These are phyloP conservation scores for Taxidea taxus DNA, from an alignment of 2,113 vertebrate species.

Conservation along the genomic window DNA sequence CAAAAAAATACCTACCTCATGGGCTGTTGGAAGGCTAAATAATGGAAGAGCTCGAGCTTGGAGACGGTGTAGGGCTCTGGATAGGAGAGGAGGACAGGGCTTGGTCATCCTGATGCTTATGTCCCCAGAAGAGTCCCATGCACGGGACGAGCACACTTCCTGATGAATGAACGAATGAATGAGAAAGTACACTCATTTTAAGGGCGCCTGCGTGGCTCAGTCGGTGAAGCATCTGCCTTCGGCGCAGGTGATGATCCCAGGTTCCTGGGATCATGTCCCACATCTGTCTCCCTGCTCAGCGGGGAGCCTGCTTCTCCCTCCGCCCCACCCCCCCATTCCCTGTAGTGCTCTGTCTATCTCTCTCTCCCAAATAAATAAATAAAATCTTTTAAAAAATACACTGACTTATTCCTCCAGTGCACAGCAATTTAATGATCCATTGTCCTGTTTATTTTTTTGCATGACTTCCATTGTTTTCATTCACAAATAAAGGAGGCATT, in stretches of 20 bases:
- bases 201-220: accelerated
- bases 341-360: too few relatives aligned
- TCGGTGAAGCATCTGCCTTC: too few relatives aligned
- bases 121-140: accelerated
- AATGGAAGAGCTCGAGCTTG: accelerated
- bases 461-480: background rate
- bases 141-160: accelerated
- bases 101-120: background rate
- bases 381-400: too few relatives aligned
- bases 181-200: background rate
- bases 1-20: accelerated
- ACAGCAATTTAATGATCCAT: background rate
- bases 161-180: background rate
- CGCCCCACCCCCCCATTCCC: too few relatives aligned
- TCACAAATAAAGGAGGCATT: background rate
- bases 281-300: too few relatives aligned
- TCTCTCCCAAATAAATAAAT: too few relatives aligned
- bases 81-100: accelerated
- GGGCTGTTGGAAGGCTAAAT: too few relatives aligned
- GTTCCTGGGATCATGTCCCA: too few relatives aligned
- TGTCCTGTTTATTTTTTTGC: background rate
- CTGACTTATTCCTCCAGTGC: background rate
- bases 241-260: too few relatives aligned
- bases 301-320: too few relatives aligned
- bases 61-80: accelerated